Percentiles rank a stretch among this genome's conserved stretches.
These are phyloP conservation scores for Nixonia krombeini DNA, from an alignment of 1,140 invertebrate species.

Conservation along the genomic window DNA sequence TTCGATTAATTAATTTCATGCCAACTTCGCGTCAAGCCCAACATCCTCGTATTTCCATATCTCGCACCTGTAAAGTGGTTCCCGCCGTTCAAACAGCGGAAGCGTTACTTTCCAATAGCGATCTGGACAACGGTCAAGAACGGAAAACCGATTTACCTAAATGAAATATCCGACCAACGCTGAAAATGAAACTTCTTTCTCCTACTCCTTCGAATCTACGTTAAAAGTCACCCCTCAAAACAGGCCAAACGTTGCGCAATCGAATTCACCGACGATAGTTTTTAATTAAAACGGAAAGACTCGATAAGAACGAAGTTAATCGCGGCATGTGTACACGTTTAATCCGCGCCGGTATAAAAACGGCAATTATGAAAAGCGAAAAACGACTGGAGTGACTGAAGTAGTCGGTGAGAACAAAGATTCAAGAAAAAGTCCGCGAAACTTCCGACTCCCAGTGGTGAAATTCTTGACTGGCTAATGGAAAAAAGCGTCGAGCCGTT, in stretches of 20 bases:
- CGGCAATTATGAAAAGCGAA: neutral
- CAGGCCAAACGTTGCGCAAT: too few species aligned
- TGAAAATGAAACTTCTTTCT: too few species aligned
- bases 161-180: too few species aligned
- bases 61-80: too few species aligned
- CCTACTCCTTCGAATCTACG: too few species aligned
- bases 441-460: constrained; percentile 43
- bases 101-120: too few species aligned
- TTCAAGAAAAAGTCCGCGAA: constrained; percentile 24
- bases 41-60: neutral
- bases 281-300: neutral
- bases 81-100: too few species aligned
- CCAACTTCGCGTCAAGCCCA: constrained; percentile 1
- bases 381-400: constrained; percentile 10
- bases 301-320: neutral
- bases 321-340: neutral
- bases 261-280: neutral
- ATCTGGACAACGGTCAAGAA: too few species aligned
- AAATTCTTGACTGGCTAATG: constrained; percentile 46
- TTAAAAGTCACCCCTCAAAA: too few species aligned
- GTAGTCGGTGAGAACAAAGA: constrained; percentile 15
- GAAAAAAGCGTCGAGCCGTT: constrained; percentile 54
- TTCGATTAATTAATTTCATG: constrained; percentile 14
- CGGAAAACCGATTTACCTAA: too few species aligned
- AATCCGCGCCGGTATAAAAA: neutral